Percentiles rank a stretch among this genome's conserved stretches.
phyloP scores from a whole-genome alignment of 2,113 vertebrate genomes.

The Muscicapa adusta region DNA sequence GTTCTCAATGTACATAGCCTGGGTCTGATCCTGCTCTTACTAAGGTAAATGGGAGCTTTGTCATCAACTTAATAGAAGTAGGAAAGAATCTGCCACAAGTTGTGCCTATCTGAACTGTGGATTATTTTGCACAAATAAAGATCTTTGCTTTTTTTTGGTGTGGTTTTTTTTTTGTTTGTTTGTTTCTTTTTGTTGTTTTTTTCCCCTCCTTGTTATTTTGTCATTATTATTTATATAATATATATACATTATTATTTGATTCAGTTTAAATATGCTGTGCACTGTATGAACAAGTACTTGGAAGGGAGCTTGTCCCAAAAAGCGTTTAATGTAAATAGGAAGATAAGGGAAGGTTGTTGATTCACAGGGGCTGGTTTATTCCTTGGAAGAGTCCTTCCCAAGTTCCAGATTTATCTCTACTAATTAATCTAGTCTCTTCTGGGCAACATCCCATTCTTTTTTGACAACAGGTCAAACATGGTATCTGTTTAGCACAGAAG shows the following conservation, averaged over 20 bases:
- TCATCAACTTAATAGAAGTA: not conserved
- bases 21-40: not conserved
- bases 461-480: not conserved
- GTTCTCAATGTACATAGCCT: not conserved
- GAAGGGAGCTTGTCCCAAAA: not conserved
- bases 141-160: not conserved
- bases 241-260: not conserved
- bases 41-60: constrained; percentile 20
- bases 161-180: not conserved
- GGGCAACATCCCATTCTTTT: not conserved
- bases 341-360: not conserved
- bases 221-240: not conserved
- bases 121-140: not conserved
- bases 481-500: not conserved
- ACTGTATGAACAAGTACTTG: not conserved
- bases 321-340: not conserved
- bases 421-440: not conserved
- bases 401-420: not conserved
- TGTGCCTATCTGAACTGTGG: not conserved
- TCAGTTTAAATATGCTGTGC: not conserved
- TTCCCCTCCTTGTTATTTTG: not conserved
- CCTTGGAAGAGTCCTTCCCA: not conserved
- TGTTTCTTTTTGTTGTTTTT: not conserved
- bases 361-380: not conserved
- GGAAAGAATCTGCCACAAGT: constrained; percentile 42